Conservation (phyloP, 2,113 vertebrate genomes). For the Tragelaphus buxtoni region DNA sequence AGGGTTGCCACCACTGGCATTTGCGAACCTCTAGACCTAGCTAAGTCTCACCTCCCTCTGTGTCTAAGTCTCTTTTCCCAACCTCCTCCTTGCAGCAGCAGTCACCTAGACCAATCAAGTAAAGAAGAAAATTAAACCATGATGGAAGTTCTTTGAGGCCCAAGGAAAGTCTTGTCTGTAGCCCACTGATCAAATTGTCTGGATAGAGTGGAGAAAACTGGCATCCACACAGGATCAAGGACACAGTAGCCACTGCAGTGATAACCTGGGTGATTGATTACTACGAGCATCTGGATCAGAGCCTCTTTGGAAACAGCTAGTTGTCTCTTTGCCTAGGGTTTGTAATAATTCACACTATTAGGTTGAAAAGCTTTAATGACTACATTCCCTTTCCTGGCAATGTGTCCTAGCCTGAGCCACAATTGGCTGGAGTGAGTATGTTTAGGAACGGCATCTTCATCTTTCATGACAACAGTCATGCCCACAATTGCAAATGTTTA, state of each 20-base stretch:
- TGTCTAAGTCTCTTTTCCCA: conserved; percentile 68
- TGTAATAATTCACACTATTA: conserved; percentile 36
- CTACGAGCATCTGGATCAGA: conserved; percentile 2
- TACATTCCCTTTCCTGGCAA: background rate
- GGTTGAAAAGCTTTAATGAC: conserved; percentile 28
- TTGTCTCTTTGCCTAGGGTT: conserved; percentile 6
- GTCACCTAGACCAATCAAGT: conserved; percentile 74
- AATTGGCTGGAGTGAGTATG: background rate
- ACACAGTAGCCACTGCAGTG: background rate
- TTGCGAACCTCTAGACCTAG: background rate
- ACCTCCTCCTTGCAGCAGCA: conserved; percentile 70
- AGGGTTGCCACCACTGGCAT: background rate
- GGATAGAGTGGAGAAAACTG: background rate
- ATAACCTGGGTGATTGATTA: conserved; percentile 12
- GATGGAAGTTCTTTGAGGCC: conserved; percentile 18
- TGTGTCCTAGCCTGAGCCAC: background rate
- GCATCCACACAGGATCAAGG: background rate
- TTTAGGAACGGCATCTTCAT: background rate
- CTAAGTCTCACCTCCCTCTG: conserved; percentile 72
- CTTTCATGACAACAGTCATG: background rate
- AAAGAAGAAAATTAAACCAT: conserved; percentile 70
- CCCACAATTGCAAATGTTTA: background rate
- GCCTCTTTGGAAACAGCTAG: conserved; percentile 9
- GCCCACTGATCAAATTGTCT: conserved; percentile 2
- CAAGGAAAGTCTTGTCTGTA: conserved; percentile 4